Evolutionary conservation across 1,140 invertebrate species (phyloP).

Genomic region (Calycopis cecrops): DNA sequence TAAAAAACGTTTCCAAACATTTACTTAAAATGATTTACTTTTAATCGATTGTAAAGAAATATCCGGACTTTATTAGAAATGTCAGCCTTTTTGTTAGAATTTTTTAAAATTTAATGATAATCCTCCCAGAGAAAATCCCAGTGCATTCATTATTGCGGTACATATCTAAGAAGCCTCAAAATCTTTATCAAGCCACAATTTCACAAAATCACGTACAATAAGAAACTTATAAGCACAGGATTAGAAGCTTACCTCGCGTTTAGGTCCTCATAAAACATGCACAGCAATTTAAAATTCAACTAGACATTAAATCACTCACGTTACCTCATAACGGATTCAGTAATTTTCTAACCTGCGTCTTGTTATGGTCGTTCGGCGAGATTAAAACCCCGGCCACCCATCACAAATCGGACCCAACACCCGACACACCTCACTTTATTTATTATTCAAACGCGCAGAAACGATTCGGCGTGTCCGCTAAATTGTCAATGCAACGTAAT

Average conservation of each 20-base stretch:
- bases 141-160: too few relatives aligned
- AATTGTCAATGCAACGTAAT: constrained; percentile 46
- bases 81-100: too few relatives aligned
- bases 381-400: constrained; percentile 67
- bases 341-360: constrained; percentile 65
- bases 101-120: too few relatives aligned
- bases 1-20: too few relatives aligned
- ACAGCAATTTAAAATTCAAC: constrained; percentile 46
- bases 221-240: neutral
- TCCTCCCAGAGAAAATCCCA: too few relatives aligned
- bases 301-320: constrained; percentile 53
- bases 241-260: constrained; percentile 5
- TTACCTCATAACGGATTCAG: constrained; percentile 60
- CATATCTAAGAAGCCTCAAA: too few relatives aligned
- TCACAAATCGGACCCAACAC: constrained; percentile 63
- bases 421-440: constrained; percentile 55
- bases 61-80: too few relatives aligned
- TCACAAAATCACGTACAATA: too few relatives aligned
- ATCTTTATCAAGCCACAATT: too few relatives aligned
- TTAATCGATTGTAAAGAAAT: too few relatives aligned
- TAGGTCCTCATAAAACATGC: constrained; percentile 16
- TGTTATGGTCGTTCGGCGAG: constrained; percentile 63
- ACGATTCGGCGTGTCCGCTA: constrained; percentile 40
- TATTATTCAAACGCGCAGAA: constrained; percentile 57
- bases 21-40: too few relatives aligned